phyloP scores from a whole-genome alignment of 2,797 vertebrate species.

The Hyperoplus immaculatus region DNA sequence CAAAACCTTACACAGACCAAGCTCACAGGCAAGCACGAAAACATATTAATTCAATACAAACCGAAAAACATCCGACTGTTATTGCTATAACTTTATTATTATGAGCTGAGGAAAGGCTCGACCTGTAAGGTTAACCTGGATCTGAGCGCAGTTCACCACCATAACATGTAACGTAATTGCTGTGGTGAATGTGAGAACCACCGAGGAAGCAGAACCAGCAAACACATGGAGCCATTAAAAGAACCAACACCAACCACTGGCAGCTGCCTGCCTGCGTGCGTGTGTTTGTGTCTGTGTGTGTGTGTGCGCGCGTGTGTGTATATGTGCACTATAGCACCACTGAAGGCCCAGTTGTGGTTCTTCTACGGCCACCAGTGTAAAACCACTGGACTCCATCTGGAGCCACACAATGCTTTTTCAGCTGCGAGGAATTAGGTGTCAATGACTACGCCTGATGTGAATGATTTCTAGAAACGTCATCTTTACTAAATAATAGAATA shows the following conservation, averaged over 20 bases:
- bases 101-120: constrained; percentile 9
- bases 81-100: constrained; percentile 9
- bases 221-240: constrained; percentile 65
- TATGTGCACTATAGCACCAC: constrained; percentile 50
- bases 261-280: constrained; percentile 40
- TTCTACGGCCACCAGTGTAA: constrained; percentile 39
- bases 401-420: constrained; percentile 51
- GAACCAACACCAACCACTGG: constrained; percentile 46
- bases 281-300: constrained; percentile 25
- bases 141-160: constrained; percentile 56
- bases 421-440: constrained; percentile 33
- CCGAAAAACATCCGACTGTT: background rate
- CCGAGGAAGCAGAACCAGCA: constrained; percentile 63
- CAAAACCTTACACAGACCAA: background rate
- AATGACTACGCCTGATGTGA: background rate
- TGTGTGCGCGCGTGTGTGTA: constrained; percentile 9
- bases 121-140: constrained; percentile 61
- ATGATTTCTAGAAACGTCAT: background rate
- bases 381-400: constrained; percentile 59
- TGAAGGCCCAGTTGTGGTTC: constrained; percentile 71
- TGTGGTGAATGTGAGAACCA: constrained; percentile 73
- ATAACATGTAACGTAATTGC: constrained; percentile 61
- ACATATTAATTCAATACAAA: background rate
- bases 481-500: background rate
- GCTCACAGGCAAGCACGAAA: background rate